Base-by-base conservation (phyloP, 2,113 vertebrate species). In the Ameiurus melas region DNA sequence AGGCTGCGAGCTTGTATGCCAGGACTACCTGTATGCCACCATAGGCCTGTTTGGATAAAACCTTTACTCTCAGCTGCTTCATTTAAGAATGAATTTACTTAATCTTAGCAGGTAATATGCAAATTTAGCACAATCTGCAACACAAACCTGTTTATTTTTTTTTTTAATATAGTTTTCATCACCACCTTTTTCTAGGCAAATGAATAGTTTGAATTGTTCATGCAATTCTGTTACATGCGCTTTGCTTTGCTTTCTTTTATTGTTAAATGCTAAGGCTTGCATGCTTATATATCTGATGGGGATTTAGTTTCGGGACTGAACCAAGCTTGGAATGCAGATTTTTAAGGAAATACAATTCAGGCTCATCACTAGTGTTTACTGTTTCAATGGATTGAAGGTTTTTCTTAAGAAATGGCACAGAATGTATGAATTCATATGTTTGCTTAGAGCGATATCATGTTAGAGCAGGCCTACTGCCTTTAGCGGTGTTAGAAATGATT, bases 261-360 rank as follows among this genome's bases (percentile, higher is more conserved):
- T 78, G 25, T 27, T 78, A n/a, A 78, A 78, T 17, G 75, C 25
- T 16, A 78, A 17, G 25, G 5, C 43, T 27, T 27, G 43, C 47
- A 17, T 82, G 8, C 19, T 75, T 85, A 62, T 22, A 66, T 55
- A 30, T 79, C 66, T 12, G 68, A 66, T 57, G 12, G 30, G 14
- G 57, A 16, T 90, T 90, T 90, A 71, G 47, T 87, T 86, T 81
- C 12, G 73, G 90, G 90, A 90, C 86, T 88, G 82, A n/a, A 73
- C 17, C 79, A 90, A 58, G 62, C 25, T 73, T 85, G 68, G 89
- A 86, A 92, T 94, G 90, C 83, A 83, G 90, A 91, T 91, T 39
- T 43, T 10, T 10, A 39, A 33, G 6, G 16, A 39, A 71, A 62
- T 89, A 87, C 89, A 68, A 68, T 71, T 8, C 30, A 20, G 17